Conservation (phyloP, 2,888 invertebrate genomes). For the Phengaris arion region DNA sequence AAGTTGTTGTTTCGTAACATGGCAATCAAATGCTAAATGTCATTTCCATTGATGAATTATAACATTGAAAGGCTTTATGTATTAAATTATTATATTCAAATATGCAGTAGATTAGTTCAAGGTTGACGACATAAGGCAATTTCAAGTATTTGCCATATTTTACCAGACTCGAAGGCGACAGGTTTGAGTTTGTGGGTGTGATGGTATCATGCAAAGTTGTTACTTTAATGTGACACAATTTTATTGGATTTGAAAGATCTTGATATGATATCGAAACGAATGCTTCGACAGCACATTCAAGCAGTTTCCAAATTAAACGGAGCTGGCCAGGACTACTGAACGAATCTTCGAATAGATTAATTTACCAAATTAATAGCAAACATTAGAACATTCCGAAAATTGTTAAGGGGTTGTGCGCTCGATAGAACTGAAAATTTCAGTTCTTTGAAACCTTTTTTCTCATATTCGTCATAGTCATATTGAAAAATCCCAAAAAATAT, state of each 20-base stretch:
- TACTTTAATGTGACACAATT: background rate
- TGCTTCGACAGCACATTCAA: background rate
- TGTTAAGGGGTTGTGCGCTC: background rate
- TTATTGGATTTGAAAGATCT: background rate
- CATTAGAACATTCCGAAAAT: background rate
- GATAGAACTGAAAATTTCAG: too few species aligned
- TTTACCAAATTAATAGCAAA: background rate
- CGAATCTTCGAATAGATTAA: background rate
- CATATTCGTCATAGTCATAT: too few species aligned
- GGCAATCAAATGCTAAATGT: conserved; percentile 10
- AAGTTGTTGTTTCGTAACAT: conserved; percentile 9
- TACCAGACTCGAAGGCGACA: conserved; percentile 27
- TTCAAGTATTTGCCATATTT: conserved; percentile 45
- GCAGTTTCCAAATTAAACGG: background rate
- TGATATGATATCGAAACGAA: background rate
- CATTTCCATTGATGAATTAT: conserved; percentile 8
- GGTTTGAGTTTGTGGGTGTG: conserved; percentile 9
- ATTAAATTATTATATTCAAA: background rate
- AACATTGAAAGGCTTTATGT: conserved; percentile 11
- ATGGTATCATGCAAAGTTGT: conserved; percentile 18
- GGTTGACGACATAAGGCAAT: conserved; percentile 57
- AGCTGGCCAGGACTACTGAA: background rate
- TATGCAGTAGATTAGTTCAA: conserved; percentile 59
- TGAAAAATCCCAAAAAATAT: too few species aligned
- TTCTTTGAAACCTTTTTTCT: too few species aligned